These are phyloP conservation scores for Ovis canadensis DNA, from an alignment of 2,113 vertebrate genomes.

Conservation along the genomic window DNA sequence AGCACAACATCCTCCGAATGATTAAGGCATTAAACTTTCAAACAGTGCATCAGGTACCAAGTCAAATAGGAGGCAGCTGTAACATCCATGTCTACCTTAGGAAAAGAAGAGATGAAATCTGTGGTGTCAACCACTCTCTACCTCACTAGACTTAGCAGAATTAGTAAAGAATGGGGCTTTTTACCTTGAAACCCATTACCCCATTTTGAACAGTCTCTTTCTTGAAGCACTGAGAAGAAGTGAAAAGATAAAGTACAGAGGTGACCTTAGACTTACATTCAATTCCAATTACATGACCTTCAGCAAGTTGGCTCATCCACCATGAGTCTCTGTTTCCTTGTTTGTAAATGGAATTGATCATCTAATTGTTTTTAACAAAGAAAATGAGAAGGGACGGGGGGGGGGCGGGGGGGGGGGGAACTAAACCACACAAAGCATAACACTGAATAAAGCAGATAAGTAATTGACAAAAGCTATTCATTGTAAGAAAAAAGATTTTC, in stretches of 20 bases:
- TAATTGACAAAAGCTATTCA: neutral
- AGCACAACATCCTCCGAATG: neutral
- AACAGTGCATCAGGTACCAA: neutral
- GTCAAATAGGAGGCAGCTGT: neutral
- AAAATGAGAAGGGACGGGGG: neutral
- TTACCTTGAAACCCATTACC: neutral
- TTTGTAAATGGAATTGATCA: neutral
- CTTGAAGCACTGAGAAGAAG: neutral
- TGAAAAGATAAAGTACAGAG: neutral
- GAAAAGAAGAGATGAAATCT: neutral
- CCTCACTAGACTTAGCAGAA: rapidly evolving
- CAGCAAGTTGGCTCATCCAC: neutral
- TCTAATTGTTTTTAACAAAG: neutral
- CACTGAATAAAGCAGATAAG: neutral
- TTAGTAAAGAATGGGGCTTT: neutral
- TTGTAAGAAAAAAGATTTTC: neutral
- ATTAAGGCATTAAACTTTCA: neutral
- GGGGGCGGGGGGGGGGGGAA: rapidly evolving
- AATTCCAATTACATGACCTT: neutral
- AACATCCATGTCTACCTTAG: neutral
- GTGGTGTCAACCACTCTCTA: no score
- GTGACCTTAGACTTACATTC: neutral
- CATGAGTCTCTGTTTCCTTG: neutral
- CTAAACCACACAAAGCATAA: neutral
- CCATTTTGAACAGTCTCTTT: neutral